Conservation (phyloP, 2,888 invertebrate species). For the Temnothorax ravouxi region DNA sequence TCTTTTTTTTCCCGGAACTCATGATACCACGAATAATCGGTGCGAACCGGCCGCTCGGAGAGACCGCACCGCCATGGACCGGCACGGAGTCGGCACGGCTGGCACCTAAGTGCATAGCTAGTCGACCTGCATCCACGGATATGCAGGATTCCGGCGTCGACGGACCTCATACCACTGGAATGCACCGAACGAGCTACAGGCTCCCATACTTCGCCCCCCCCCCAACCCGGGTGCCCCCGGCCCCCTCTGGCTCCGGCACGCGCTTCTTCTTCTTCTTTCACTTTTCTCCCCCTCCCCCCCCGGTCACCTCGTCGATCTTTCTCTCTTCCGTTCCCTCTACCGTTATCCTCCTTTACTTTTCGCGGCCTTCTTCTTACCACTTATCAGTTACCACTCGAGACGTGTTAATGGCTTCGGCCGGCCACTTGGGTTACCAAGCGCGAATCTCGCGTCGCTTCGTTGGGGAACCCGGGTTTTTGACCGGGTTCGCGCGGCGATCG, state of each 20-base stretch:
- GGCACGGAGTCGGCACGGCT: constrained; percentile 71
- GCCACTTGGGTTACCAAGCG: constrained; percentile 44
- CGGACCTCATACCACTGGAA: constrained; percentile 64
- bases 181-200: constrained; percentile 60
- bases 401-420: constrained; percentile 45
- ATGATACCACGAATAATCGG: constrained; percentile 48
- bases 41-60: constrained; percentile 24
- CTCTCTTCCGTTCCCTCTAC: not conserved
- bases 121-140: constrained; percentile 70
- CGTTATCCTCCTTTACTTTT: not conserved
- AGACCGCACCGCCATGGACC: constrained; percentile 48
- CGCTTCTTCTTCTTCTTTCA: constrained; percentile 48
- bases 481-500: constrained; percentile 20
- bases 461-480: not conserved
- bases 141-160: constrained; percentile 67
- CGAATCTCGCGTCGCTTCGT: constrained; percentile 31
- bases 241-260: constrained; percentile 16
- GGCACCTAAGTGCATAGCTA: constrained; percentile 78
- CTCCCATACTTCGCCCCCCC: constrained; percentile 13
- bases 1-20: constrained; percentile 11
- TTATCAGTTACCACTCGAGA: constrained; percentile 46
- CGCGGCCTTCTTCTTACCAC: constrained; percentile 36
- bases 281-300: not conserved
- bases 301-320: not conserved
- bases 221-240: not conserved